Base-by-base conservation (phyloP, 1,140 invertebrate species). In the Bombus impatiens region DNA sequence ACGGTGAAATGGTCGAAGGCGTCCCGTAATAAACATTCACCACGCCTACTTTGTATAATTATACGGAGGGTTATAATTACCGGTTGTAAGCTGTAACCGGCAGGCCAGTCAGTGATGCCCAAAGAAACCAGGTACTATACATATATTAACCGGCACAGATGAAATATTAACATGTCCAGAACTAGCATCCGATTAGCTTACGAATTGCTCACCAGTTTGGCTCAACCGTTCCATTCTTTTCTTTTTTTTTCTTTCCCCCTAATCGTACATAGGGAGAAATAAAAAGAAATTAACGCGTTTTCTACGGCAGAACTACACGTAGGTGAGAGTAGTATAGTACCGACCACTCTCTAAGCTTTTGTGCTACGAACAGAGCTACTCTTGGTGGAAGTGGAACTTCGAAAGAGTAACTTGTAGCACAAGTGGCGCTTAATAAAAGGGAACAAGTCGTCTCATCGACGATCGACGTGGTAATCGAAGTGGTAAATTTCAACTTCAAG, bases 31-130 rank as follows among this genome's bases (percentile, higher is more conserved):
- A 91, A 91, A 89, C 84, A 84, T 78, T 85, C 84, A 53, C 88
- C 90, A 90, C 90, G 85, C 89, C 90, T 76, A 92, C 79, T 84
- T 80, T 78, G 83, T 88, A 89, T 91, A 91, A 91, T 91, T 91
- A 89, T 88, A 88, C 78, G 82, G 75, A 62, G 84, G 84, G 44
- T 88, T 89, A 76, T 91, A 91, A 91, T 91, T 91, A 91, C 80
- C 47, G 88, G 83, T 91, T 91, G 83, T 76, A 80, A 78, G 82
- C 74, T 74, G 67, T 78, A 78, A 89, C 78, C 59, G 82, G 70
- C 72, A 53, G 74, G 74, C 40, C 77, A 42, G 81, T 70, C 88
- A 82, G 79, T 37, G 83, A 44, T 84, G 77, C 53, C 71, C 79
- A 77, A 81, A 80, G 78, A 32, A 89, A 82, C 70, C 78, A 76